These are phyloP conservation scores for Diploptera punctata DNA, from an alignment of 2,888 invertebrate genomes.

Conservation along the genomic window DNA sequence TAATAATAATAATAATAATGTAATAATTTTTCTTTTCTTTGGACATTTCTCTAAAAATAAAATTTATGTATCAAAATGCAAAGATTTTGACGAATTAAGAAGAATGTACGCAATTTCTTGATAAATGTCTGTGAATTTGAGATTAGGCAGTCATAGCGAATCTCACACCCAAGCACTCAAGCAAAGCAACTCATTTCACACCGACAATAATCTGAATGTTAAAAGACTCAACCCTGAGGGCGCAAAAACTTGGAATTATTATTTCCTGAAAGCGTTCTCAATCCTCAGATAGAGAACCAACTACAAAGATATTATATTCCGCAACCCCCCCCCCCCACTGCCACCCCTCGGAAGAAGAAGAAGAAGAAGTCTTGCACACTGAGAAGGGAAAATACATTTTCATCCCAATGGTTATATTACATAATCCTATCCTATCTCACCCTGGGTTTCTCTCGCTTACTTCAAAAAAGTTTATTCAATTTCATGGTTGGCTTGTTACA, in stretches of 20 bases:
- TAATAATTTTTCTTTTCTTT: no score
- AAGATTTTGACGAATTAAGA: no score
- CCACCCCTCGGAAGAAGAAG: not conserved
- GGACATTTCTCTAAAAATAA: no score
- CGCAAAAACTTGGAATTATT: constrained; percentile 44
- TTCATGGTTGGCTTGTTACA: constrained; percentile 52
- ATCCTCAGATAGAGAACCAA: constrained; percentile 34
- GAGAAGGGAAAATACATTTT: constrained; percentile 35
- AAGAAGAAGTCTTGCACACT: not conserved
- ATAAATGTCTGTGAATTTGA: not conserved
- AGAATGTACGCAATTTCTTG: no score
- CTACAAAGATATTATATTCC: constrained; percentile 41
- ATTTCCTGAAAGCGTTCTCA: constrained; percentile 28
- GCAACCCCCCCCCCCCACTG: constrained; percentile 2
- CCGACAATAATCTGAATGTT: constrained; percentile 56
- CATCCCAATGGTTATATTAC: constrained; percentile 33
- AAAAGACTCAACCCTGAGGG: constrained; percentile 51
- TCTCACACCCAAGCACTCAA: constrained; percentile 16
- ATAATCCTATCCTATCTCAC: constrained; percentile 1
- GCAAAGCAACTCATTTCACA: constrained; percentile 49
- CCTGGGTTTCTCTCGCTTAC: constrained; percentile 25
- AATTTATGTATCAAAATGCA: no score
- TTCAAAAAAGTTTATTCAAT: constrained; percentile 51
- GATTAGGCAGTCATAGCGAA: constrained; percentile 12
- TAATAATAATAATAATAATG: no score